Percentiles rank a stretch among this genome's conserved stretches.
phyloP scores from a whole-genome alignment of 92 coral and sea anemone genomes.

The Hydrozoanthus gracilis region DNA sequence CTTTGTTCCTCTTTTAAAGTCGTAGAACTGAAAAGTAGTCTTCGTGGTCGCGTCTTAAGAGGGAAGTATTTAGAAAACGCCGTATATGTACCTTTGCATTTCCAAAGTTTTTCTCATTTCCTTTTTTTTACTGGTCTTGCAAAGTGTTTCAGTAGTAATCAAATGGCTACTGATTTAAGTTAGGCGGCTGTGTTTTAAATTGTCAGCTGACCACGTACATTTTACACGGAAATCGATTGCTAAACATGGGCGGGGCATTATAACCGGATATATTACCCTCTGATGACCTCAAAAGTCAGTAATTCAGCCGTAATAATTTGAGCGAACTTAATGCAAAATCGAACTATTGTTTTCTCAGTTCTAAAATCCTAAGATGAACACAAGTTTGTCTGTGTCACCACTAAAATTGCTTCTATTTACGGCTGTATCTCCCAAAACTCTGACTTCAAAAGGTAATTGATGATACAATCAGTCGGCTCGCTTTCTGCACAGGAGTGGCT shows the following conservation, averaged over 20 bases:
- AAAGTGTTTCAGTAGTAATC: constrained; percentile 4
- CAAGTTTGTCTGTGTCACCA: not conserved
- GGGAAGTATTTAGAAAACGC: constrained; percentile 13
- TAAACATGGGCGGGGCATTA: constrained; percentile 34
- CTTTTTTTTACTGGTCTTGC: constrained; percentile 34
- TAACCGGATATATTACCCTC: constrained; percentile 5
- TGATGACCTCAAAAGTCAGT: constrained; percentile 14
- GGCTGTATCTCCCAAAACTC: not conserved
- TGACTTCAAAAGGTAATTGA: not conserved
- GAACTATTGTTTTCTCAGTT: not conserved
- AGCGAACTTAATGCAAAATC: not conserved
- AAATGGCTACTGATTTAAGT: constrained; percentile 10
- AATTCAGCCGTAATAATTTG: not conserved
- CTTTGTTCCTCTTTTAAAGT: not conserved
- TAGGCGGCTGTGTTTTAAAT: not conserved
- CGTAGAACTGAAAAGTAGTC: not conserved
- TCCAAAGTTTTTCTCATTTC: constrained; percentile 43
- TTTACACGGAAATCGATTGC: constrained; percentile 25
- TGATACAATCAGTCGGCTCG: not conserved
- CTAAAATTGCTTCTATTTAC: not conserved
- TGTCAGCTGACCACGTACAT: not conserved
- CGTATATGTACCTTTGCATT: no score
- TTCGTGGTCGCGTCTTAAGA: not conserved
- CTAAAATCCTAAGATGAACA: not conserved
- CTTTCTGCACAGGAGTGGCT: not conserved